phyloP scores from a whole-genome alignment of 2,888 invertebrate genomes.

The Sussaba pulchella region DNA sequence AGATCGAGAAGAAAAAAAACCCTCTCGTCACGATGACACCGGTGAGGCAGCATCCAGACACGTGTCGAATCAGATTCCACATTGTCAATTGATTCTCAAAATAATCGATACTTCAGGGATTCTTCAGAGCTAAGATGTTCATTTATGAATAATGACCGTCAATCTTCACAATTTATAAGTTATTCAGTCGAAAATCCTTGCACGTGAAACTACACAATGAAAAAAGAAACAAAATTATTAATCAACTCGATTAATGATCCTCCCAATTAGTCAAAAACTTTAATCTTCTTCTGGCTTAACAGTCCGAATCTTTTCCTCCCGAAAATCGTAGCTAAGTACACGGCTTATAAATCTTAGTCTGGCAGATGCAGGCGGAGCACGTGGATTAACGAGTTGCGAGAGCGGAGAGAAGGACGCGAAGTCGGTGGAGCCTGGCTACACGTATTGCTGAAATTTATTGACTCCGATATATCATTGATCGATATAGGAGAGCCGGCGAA shows the following conservation, averaged over 20 bases:
- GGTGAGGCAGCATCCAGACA: not conserved
- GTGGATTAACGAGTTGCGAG: conserved; percentile 52
- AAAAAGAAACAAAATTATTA: conserved; percentile 5
- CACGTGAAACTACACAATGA: not conserved
- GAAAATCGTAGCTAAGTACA: conserved; percentile 18
- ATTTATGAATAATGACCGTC: not conserved
- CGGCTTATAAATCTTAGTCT: conserved; percentile 49
- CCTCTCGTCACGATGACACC: conserved; percentile 52
- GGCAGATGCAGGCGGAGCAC: conserved; percentile 32
- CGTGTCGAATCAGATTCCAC: conserved; percentile 16
- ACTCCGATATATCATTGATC: conserved; percentile 57
- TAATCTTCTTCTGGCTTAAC: not conserved
- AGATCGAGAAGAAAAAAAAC: conserved; percentile 18
- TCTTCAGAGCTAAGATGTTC: not conserved
- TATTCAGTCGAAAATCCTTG: not conserved
- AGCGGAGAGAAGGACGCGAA: conserved; percentile 18
- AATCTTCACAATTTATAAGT: not conserved
- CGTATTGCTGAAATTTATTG: conserved; percentile 57
- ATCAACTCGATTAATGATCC: conserved; percentile 1
- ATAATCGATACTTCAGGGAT: conserved; percentile 7
- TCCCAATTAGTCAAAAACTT: not conserved
- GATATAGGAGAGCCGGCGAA: conserved; percentile 35
- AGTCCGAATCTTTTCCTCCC: not conserved
- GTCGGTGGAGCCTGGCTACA: conserved; percentile 23
- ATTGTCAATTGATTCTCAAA: conserved; percentile 19